Conservation (phyloP, 2,113 vertebrate species). For the Phoenicopterus ruber region DNA sequence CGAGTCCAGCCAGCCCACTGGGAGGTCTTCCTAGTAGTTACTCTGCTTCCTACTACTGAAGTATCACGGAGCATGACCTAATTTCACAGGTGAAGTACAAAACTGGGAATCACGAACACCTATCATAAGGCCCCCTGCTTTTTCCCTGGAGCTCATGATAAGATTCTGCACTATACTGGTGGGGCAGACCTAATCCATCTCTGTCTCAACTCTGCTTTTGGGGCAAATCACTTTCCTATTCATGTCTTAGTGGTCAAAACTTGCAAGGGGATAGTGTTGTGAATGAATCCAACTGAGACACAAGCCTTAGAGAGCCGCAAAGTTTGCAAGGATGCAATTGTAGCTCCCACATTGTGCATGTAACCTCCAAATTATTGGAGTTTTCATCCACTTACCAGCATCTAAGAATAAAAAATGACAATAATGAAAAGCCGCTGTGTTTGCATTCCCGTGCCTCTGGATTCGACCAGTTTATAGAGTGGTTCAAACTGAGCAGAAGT, state of each 20-base stretch:
- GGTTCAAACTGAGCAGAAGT: neutral
- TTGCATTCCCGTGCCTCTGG: neutral
- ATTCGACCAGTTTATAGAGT: neutral
- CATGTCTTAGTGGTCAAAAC: neutral
- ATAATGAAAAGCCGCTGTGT: neutral
- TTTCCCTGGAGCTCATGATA: neutral
- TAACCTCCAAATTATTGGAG: neutral
- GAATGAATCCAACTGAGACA: neutral
- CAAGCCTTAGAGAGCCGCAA: neutral
- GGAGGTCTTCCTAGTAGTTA: neutral
- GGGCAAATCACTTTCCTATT: neutral
- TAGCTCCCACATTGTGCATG: neutral
- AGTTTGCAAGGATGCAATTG: neutral
- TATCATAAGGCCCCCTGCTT: neutral
- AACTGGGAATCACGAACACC: neutral
- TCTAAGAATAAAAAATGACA: neutral
- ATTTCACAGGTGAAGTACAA: neutral
- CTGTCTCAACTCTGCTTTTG: neutral
- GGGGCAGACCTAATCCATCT: neutral
- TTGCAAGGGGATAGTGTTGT: neutral
- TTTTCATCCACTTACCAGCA: neutral
- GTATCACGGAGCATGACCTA: neutral
- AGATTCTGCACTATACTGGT: neutral
- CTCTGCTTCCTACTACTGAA: neutral
- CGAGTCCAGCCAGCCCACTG: neutral